Percentiles rank a stretch among this genome's conserved stretches.
Evolutionary conservation across 2,113 vertebrate genomes (phyloP).

Genomic region (Desmodus rotundus): DNA sequence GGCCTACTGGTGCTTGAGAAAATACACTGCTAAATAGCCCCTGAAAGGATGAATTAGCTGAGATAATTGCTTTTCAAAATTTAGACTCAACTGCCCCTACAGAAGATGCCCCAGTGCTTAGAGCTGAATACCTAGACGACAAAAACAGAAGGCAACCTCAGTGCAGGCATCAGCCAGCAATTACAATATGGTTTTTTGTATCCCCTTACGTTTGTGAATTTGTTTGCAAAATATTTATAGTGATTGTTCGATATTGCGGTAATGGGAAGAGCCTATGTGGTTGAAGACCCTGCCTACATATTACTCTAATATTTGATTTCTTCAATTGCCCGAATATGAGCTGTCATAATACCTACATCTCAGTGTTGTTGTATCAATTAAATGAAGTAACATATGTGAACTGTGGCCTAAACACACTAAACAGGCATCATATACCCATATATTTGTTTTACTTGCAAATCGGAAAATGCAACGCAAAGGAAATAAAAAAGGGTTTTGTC

Average conservation of each 20-base stretch:
- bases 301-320: neutral
- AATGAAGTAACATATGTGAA: neutral
- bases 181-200: neutral
- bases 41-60: neutral
- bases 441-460: neutral
- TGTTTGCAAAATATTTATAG: neutral
- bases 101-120: slow-evolving; percentile 7
- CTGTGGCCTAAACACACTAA: neutral
- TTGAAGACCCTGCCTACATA: neutral
- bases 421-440: neutral
- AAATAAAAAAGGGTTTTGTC: neutral
- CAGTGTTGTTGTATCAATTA: neutral
- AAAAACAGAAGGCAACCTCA: neutral
- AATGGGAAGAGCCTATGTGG: neutral
- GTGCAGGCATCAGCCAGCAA: neutral
- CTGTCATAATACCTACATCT: neutral
- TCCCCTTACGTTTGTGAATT: neutral
- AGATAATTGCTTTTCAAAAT: slow-evolving; percentile 11
- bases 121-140: neutral
- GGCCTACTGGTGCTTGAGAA: slow-evolving; percentile 30
- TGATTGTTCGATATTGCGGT: neutral
- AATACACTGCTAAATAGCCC: neutral
- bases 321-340: neutral
- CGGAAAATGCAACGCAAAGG: neutral
- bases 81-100: neutral